Evolutionary conservation across 2,113 vertebrate species (phyloP), one percentile per base, ranked within the genome.

Genomic region (Manacus vitellinus): DNA sequence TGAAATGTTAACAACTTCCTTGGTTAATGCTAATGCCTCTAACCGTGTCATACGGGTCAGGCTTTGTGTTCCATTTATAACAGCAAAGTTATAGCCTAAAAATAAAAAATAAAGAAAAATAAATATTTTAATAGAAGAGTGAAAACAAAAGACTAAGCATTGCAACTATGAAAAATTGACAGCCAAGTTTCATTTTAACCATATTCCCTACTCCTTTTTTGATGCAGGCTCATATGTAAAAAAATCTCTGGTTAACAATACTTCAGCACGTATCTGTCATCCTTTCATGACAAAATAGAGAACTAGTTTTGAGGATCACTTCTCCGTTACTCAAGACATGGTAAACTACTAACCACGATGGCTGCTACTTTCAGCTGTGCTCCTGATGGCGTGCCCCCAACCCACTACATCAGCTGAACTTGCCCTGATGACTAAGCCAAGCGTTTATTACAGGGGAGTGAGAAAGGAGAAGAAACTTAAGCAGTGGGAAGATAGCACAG

Each of bases 361-460:
- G 27, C 19, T 27, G 3, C 59, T 30, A 3, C 61, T 46, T 59
- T 59, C 49, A 54, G 49, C 17, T 30, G 21, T 8, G 30, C 31
- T 83, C 30, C 54, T 31, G 27, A 35, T 25, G 9, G 23, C 0
- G 2, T 9, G 27, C 13, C 25, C 63, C 35, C 5, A 20, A 10
- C 3, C 28, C 46, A 12, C 35, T 5, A 10, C 18, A 30, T 27
- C 0, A 4, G 35, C 3, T 14, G 18, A 65, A 22, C 11, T 9
- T 15, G 1, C 27, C 15, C 63, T 6, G 23, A 17, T 10, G 21
- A 17, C 35, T 7, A 16, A 70, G 6, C 6, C 49, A 18, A 41
- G 31, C 1, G 7, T 5, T 72, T 58, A 12, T 20, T 12, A 27
- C 0, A 59, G 0, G 0, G 8, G 19, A 73, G 6, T 5, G 19